A percentile compares a stretch with the other conserved stretches of the same genome.
These are phyloP conservation scores for Sicus ferrugineus DNA, from an alignment of 2,888 invertebrate genomes.

Conservation along the genomic window DNA sequence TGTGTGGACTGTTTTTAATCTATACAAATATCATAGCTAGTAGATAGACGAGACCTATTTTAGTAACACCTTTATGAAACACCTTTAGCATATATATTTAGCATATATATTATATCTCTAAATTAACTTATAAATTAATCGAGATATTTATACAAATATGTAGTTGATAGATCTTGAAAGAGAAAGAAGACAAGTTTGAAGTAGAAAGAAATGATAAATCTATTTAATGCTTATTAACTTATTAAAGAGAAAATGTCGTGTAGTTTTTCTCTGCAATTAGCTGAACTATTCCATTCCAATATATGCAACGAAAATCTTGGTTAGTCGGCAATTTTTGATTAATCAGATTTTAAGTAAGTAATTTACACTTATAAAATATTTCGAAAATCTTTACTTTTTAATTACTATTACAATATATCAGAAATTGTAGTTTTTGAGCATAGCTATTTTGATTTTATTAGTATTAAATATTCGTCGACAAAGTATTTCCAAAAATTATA, in stretches of 20 bases:
- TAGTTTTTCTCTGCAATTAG: not conserved
- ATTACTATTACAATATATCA: no score
- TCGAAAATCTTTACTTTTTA: not conserved
- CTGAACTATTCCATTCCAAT: conserved; percentile 26
- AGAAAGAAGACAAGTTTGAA: not conserved
- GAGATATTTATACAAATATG: conserved; percentile 24
- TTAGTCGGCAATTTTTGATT: not conserved
- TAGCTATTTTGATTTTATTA: no score
- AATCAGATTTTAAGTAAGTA: not conserved
- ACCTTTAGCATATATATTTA: conserved; percentile 16
- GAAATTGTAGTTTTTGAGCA: no score
- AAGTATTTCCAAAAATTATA: no score
- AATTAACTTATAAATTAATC: not conserved
- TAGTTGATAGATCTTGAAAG: not conserved
- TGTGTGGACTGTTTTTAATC: conserved; percentile 22
- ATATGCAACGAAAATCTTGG: conserved; percentile 27
- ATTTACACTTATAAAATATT: not conserved
- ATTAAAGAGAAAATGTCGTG: not conserved
- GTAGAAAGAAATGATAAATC: not conserved
- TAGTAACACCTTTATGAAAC: conserved; percentile 24
- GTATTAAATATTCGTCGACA: no score
- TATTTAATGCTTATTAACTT: conserved; percentile 2
- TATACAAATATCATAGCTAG: conserved; percentile 26
- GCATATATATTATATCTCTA: conserved; percentile 14
- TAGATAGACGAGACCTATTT: conserved; percentile 20